phyloP scores from a whole-genome alignment of 2,888 invertebrate species.

The Drosophila pegasa region DNA sequence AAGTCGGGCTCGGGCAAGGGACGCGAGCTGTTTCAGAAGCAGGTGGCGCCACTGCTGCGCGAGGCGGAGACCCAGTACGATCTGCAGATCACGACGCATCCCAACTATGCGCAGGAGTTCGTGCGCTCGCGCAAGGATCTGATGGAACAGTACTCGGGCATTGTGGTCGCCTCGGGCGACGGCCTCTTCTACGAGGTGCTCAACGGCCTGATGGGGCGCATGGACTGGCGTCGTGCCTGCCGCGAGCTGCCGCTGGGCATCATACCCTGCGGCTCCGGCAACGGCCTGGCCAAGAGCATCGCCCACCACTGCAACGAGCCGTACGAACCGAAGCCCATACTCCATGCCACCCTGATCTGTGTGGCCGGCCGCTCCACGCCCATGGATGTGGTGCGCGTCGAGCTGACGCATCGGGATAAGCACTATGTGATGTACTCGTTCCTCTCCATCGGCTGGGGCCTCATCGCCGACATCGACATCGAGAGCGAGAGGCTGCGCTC shows the following conservation, averaged over 20 bases:
- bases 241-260: slow-evolving; percentile 94
- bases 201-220: slow-evolving; percentile 96
- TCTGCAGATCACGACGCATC: slow-evolving; percentile 93
- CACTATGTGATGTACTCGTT: slow-evolving; percentile 92
- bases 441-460: slow-evolving; percentile 97
- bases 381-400: slow-evolving; percentile 96
- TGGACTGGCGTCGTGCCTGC: slow-evolving; percentile 93
- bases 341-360: slow-evolving; percentile 91
- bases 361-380: slow-evolving; percentile 90
- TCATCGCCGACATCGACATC: slow-evolving; percentile 98
- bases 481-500: slow-evolving; percentile 97
- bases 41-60: slow-evolving; percentile 93
- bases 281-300: slow-evolving; percentile 95
- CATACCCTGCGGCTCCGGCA: slow-evolving; percentile 98
- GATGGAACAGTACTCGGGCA: slow-evolving; percentile 85
- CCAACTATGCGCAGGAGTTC: slow-evolving; percentile 93
- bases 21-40: slow-evolving; percentile 92
- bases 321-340: slow-evolving; percentile 91
- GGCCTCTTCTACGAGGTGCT: slow-evolving; percentile 92
- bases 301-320: slow-evolving; percentile 92
- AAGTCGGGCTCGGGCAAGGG: slow-evolving; percentile 97
- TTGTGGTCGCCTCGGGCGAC: slow-evolving; percentile 92
- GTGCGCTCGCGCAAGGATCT: slow-evolving; percentile 89
- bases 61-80: slow-evolving; percentile 95
- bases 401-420: slow-evolving; percentile 86